phyloP scores from a whole-genome alignment of 2,113 vertebrate genomes.

The Coptodon bakossiorum region DNA sequence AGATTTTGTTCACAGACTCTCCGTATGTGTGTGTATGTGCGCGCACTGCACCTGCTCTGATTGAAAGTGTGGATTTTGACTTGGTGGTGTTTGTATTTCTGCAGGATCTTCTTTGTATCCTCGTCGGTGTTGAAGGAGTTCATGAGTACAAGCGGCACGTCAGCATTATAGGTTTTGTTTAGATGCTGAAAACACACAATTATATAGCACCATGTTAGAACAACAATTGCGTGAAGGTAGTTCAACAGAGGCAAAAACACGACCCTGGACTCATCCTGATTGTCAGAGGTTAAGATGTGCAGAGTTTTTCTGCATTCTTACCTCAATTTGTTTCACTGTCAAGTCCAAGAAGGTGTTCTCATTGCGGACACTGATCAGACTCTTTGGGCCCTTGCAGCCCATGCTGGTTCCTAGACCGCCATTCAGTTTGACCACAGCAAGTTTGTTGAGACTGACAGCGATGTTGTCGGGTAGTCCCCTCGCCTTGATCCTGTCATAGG shows the following conservation, averaged over 20 bases:
- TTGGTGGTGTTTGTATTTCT: conserved; percentile 91
- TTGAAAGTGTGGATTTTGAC: conserved; percentile 97
- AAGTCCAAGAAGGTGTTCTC: conserved; percentile 98
- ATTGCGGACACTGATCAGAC: conserved; percentile 91
- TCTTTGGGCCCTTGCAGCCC: conserved; percentile 97
- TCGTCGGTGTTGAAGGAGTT: conserved; percentile 98
- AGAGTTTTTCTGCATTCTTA: not conserved
- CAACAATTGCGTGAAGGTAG: rapidly evolving
- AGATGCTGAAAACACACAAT: conserved; percentile 75
- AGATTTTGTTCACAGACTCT: not conserved
- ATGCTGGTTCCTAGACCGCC: conserved; percentile 96
- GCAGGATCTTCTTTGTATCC: conserved; percentile 96
- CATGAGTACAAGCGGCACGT: conserved; percentile 95
- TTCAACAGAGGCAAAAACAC: not conserved
- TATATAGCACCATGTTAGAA: not conserved
- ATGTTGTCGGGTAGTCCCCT: conserved; percentile 80
- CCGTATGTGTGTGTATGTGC: rapidly evolving
- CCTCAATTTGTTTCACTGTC: conserved; percentile 97
- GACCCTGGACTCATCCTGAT: not conserved
- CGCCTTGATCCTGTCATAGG: conserved; percentile 86
- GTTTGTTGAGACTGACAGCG: conserved; percentile 82
- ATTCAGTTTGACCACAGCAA: conserved; percentile 95
- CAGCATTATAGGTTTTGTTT: conserved; percentile 86
- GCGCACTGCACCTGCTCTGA: conserved; percentile 86
- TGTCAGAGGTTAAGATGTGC: rapidly evolving